A percentile compares a stretch with the other conserved stretches of the same genome.
These are phyloP conservation scores for Gryllus longicercus DNA, from an alignment of 2,888 invertebrate genomes.

Conservation along the genomic window DNA sequence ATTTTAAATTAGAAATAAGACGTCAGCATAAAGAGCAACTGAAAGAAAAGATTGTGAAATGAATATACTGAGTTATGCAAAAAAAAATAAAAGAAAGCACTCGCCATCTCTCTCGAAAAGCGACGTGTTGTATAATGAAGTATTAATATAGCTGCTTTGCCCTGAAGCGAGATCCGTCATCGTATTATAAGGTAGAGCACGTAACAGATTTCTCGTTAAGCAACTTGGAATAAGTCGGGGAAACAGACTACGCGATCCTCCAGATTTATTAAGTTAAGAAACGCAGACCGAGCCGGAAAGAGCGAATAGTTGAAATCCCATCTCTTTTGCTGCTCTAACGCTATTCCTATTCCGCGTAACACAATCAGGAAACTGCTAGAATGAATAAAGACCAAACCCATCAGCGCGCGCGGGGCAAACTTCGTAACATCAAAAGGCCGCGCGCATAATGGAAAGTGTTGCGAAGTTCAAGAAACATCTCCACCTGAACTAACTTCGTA, in stretches of 20 bases:
- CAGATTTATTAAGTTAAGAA: slow-evolving; percentile 1
- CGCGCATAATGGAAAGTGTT: slow-evolving; percentile 4
- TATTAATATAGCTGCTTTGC: background rate
- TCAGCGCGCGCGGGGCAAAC: background rate
- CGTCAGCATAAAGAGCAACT: background rate
- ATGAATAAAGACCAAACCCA: background rate
- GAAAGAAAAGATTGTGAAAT: slow-evolving; percentile 2
- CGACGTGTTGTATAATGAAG: background rate
- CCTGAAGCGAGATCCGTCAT: background rate
- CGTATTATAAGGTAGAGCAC: background rate
- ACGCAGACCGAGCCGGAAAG: background rate
- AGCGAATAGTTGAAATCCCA: background rate
- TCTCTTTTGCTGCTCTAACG: slow-evolving; percentile 3
- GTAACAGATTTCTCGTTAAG: slow-evolving; percentile 17
- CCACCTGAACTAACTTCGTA: slow-evolving; percentile 2
- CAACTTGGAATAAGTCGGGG: background rate
- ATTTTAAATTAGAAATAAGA: slow-evolving; percentile 31
- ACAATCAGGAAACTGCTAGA: background rate
- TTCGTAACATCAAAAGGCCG: background rate
- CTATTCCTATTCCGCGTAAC: background rate
- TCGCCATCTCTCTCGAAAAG: background rate
- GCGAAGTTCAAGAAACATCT: slow-evolving; percentile 1
- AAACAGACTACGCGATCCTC: background rate
- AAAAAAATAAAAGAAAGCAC: background rate
- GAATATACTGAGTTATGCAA: background rate